Conservation (phyloP, 1,140 invertebrate species). For the Apis mellifera region DNA sequence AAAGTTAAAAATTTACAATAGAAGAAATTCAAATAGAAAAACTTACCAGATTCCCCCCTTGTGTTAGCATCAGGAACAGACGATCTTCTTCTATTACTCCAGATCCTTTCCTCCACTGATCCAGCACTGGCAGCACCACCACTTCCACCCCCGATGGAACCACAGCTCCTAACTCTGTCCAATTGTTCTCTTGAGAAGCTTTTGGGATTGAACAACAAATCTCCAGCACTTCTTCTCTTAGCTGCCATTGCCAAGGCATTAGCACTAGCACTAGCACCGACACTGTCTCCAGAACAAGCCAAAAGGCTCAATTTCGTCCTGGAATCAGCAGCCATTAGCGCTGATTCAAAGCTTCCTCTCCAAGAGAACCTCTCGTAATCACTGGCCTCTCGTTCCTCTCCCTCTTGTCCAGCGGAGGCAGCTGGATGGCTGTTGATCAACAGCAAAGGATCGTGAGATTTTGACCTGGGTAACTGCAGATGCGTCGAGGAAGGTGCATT, state of each 20-base stretch:
- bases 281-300: slow-evolving; percentile 84
- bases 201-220: slow-evolving; percentile 88
- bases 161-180: slow-evolving; percentile 89
- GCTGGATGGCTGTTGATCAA: slow-evolving; percentile 81
- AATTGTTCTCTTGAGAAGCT: slow-evolving; percentile 88
- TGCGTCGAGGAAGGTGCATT: slow-evolving; percentile 70
- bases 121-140: slow-evolving; percentile 83
- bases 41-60: slow-evolving; percentile 83
- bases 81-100: slow-evolving; percentile 83
- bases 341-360: slow-evolving; percentile 94
- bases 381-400: slow-evolving; percentile 89
- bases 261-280: slow-evolving; percentile 83
- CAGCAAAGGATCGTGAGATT: slow-evolving; percentile 89
- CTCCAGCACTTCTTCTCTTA: slow-evolving; percentile 89
- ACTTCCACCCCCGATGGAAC: slow-evolving; percentile 87
- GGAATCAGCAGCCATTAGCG: slow-evolving; percentile 90
- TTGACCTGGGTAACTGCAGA: slow-evolving; percentile 84
- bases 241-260: slow-evolving; percentile 86
- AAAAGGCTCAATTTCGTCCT: slow-evolving; percentile 88
- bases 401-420: slow-evolving; percentile 80
- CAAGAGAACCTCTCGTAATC: slow-evolving; percentile 94
- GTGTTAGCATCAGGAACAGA: slow-evolving; percentile 86
- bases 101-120: slow-evolving; percentile 78
- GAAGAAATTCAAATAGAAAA: neutral
- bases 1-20: too few species aligned